Base-by-base conservation (phyloP, 2,113 vertebrate species). In the Cynopterus brachyotis region DNA sequence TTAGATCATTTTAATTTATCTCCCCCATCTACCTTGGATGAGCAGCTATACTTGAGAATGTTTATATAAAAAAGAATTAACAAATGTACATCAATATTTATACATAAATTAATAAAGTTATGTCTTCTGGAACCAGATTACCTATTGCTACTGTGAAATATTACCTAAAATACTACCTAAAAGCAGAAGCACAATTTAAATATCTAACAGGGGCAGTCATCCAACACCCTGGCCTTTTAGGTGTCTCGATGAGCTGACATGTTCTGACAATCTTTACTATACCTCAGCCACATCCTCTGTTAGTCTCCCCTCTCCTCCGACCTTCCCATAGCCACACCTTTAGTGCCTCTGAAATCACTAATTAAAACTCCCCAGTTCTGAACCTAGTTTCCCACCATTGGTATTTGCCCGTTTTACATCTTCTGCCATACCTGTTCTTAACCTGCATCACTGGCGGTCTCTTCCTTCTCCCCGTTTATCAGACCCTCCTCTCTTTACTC, bases 21-120 rank as follows among this genome's bases (percentile, higher is more conserved):
- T 70, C 76, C 60, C 28, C 24, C 22, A 89, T 60, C 42, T 86
- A 93, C 2, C 32, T 69, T 55, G 47, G 6, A 93, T 83, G 45
- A 94, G 4, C 37, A 72, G 28, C 47, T 66, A 11, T 55, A 96
- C 79, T 89, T 89, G 60, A 96, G 35, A 82, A 93, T 72, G 13
- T 81, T 91, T 72, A 93, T 19, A 89, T 17, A 85, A 81, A 94
- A 93, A 53, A 2, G 20, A 88, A 87, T 66, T 53, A 80, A 89
- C 9, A 89, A 87, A 87, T 78, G 55, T 15, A 9, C 9, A 88
- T 75, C 70, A 12, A 19, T 64, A 78, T 90, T 87, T 89, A 32
- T 20, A 40, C 12, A 75, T 47, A 42, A 89, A 90, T 93, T 89
- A 91, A 78, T 47, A 81, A 85, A 85, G 32, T 73, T 59, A 69